Evolutionary conservation across 2,113 vertebrate genomes (phyloP).

Genomic region (Rhodinocichla rosea): DNA sequence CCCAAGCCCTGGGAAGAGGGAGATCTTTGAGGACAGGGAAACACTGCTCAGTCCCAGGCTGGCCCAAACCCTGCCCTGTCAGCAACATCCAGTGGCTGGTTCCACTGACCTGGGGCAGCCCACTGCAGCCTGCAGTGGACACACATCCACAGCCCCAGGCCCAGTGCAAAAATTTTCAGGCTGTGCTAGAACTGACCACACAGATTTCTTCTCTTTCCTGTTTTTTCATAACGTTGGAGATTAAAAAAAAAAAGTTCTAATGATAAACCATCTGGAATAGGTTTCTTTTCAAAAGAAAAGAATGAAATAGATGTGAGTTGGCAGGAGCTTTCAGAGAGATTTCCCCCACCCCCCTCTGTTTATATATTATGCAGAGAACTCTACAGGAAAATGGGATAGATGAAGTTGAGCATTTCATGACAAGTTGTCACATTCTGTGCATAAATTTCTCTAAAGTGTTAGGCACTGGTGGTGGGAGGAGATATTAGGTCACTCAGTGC

Average conservation of each 20-base stretch:
- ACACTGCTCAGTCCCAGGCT: neutral
- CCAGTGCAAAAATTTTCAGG: neutral
- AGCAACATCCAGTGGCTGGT: neutral
- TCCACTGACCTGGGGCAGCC: neutral
- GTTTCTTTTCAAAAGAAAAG: constrained; percentile 47
- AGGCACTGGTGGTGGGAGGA: constrained; percentile 31
- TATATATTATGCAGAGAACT: constrained; percentile 56
- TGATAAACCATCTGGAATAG: constrained; percentile 42
- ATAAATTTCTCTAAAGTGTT: constrained; percentile 53
- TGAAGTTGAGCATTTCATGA: constrained; percentile 51
- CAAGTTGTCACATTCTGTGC: constrained; percentile 58
- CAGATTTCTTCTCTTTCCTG: neutral
- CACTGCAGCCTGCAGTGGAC: neutral
- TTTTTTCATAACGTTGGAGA: neutral
- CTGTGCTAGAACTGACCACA: neutral
- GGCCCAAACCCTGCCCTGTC: neutral
- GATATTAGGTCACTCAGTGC: constrained; percentile 26
- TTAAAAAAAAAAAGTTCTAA: neutral
- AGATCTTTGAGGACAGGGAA: neutral
- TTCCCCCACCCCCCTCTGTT: constrained; percentile 31
- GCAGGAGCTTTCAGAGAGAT: constrained; percentile 54
- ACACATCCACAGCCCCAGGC: neutral
- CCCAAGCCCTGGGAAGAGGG: neutral
- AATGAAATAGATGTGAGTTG: constrained; percentile 54
- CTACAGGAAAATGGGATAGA: constrained; percentile 41